Evolutionary conservation across 2,797 vertebrate genomes (phyloP), one percentile per base, ranked within the genome.

Genomic region (Parauchenoglanis punctatus): DNA sequence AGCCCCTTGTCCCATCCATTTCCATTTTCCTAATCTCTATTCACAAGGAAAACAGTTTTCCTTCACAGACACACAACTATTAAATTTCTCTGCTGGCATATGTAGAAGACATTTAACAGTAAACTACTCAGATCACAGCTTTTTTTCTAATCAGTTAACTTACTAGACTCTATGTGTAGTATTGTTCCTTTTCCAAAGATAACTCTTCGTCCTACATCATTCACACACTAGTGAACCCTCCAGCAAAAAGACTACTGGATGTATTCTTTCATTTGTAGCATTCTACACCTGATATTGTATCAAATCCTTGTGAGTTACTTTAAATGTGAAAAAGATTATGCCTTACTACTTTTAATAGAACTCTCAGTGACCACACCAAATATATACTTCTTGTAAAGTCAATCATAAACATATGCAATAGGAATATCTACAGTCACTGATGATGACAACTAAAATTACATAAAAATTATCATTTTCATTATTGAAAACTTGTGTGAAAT

Each of bases 161-260:
- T 90, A 91, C 88, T 87, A 68, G 68, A 59, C 44, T 70, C n/a
- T 76, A 90, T 85, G 65, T 67, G 49, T 31, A 91, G 81, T 46
- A 31, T 46, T 72, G 80, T 89, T 67, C 91, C 89, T 86, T 67
- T 81, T 54, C 89, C 91, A 89, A 91, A 90, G 15, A 88, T 63
- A 46, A 82, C 0, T 28, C 44, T 70, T 4, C 80, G 18, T 35
- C 49, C 81, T 17, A 13, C 68, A 87, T 59, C 73, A 87, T 68
- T 87, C 89, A 90, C 90, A 92, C 91, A 88, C 15, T 31, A 59
- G 17, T 15, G 49, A 67, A 56, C 2, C 23, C 10, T n/a, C 2
- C 7, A 87, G 2, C 86, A 68, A 83, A 68, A 67, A 83, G 10
- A 8, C 1, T 86, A 15, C n/a, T 44, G 13, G 31, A 3, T 61